Conservation (phyloP, 2,888 invertebrate genomes). For the Sabatieria punctata region DNA sequence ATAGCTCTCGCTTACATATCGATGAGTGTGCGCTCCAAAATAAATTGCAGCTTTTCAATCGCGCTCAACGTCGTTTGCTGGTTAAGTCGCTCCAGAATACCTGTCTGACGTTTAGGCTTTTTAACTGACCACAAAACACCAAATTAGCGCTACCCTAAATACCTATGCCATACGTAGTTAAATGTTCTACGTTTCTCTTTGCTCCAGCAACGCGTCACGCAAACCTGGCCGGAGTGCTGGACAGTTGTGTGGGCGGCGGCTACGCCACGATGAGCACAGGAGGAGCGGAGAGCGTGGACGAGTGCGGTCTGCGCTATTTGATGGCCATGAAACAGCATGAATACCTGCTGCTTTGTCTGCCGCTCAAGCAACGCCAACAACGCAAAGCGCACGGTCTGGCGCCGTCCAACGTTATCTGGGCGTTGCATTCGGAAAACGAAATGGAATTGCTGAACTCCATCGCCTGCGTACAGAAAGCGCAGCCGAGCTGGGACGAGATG, state of each 20-base stretch:
- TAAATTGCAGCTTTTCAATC: no score
- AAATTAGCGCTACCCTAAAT: no score
- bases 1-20: no score
- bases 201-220: no score
- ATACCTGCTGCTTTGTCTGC: slow-evolving; percentile 78
- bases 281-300: slow-evolving; percentile 52
- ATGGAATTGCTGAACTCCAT: slow-evolving; percentile 69
- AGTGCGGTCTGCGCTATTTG: slow-evolving; percentile 85
- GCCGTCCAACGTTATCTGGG: slow-evolving; percentile 82
- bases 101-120: no score
- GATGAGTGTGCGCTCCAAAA: no score
- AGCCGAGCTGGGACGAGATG: slow-evolving; percentile 64
- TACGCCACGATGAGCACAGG: slow-evolving; percentile 22
- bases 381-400: slow-evolving; percentile 15
- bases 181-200: no score
- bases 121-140: no score
- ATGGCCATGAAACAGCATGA: slow-evolving; percentile 94
- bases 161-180: no score
- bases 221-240: no score
- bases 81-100: no score
- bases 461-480: slow-evolving; percentile 44
- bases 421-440: slow-evolving; percentile 93
- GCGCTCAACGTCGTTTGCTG: no score
- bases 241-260: slow-evolving; percentile 16
- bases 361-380: slow-evolving; percentile 60